Evolutionary conservation across 2,113 vertebrate species (phyloP).

Genomic region (Paralichthys olivaceus): DNA sequence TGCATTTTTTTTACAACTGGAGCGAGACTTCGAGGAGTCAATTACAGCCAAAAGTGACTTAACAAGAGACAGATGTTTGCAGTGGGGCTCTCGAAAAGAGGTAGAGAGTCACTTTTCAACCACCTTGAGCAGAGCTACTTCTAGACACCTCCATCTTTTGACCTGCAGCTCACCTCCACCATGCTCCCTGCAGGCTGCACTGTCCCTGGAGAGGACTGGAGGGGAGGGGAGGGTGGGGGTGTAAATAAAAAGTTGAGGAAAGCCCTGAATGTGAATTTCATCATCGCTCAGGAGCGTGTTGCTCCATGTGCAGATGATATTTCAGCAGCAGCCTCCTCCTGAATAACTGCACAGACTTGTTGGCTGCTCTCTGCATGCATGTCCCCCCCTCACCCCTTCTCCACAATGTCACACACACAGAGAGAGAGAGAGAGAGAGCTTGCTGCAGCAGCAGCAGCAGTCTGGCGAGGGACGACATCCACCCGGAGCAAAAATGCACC

Average conservation of each 20-base stretch:
- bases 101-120: not conserved
- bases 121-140: not conserved
- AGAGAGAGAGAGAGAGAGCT: too few species aligned
- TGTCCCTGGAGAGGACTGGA: not conserved
- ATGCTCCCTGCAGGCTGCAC: not conserved
- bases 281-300: conserved; percentile 9
- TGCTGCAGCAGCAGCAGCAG: conserved; percentile 47
- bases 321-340: not conserved
- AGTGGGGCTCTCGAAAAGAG: not conserved
- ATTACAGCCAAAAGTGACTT: not conserved
- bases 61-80: not conserved
- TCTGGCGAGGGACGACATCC: conserved; percentile 55
- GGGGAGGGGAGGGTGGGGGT: not conserved
- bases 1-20: not conserved
- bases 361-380: conserved; percentile 45
- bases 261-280: not conserved
- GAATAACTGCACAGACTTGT: conserved; percentile 64
- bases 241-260: conserved; percentile 32
- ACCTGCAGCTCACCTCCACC: conserved; percentile 13
- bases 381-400: not conserved
- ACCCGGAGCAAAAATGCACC: conserved; percentile 55
- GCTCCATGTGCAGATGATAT: not conserved
- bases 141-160: not conserved
- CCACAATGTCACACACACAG: conserved; percentile 64
- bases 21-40: not conserved